Conservation (phyloP, 2,797 vertebrate species). For the Potorous gilbertii region DNA sequence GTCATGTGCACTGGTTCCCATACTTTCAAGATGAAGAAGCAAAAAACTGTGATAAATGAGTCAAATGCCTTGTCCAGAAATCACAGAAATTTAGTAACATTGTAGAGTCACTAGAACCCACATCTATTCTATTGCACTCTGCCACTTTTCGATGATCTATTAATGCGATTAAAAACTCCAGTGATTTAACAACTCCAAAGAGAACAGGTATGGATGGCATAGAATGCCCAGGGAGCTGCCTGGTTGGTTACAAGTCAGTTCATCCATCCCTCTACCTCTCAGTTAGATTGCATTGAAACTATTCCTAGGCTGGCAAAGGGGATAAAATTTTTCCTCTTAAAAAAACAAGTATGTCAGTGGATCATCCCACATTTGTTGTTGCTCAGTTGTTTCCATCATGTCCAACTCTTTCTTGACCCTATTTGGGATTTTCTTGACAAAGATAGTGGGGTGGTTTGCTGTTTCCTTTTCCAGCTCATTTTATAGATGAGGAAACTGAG, state of each 20-base stretch:
- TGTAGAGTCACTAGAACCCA: background rate
- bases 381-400: background rate
- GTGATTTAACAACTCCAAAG: background rate
- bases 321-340: background rate
- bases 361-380: background rate
- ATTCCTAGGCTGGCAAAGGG: background rate
- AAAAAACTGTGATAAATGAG: background rate
- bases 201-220: background rate
- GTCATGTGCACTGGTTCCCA: background rate
- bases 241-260: background rate
- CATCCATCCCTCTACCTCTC: background rate
- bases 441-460: rapidly evolving
- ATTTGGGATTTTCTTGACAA: background rate
- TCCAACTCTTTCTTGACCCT: background rate
- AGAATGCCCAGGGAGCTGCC: background rate
- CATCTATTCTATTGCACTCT: background rate
- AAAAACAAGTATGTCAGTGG: background rate
- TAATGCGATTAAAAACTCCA: background rate
- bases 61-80: background rate
- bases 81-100: background rate
- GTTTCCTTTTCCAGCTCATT: background rate
- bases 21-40: background rate
- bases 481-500: background rate
- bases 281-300: background rate
- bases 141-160: background rate